Percentiles rank a stretch among this genome's conserved stretches.
Conservation (phyloP, 1,140 invertebrate species). For the Drosophila equinoxialis region DNA sequence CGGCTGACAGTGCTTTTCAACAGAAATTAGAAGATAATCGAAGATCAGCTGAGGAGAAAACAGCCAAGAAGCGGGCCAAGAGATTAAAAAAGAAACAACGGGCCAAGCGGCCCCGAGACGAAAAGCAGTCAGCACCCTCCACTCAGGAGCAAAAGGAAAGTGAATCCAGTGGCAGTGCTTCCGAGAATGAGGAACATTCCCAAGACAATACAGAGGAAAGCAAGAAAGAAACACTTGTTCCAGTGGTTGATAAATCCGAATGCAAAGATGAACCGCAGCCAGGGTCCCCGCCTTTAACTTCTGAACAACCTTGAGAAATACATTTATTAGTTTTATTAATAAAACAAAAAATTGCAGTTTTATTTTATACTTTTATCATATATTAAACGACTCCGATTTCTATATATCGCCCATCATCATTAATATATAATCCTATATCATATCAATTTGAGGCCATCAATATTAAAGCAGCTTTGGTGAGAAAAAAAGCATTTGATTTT, state of each 20-base stretch:
- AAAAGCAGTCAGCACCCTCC: constrained; percentile 26
- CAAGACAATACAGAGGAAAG: neutral
- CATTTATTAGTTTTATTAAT: constrained; percentile 47
- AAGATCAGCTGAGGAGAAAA: constrained; percentile 89
- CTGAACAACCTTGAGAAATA: constrained; percentile 16
- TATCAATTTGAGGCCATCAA: constrained; percentile 51
- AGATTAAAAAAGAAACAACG: constrained; percentile 90
- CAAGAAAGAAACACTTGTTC: neutral
- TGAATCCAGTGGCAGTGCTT: constrained; percentile 44
- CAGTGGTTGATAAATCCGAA: neutral
- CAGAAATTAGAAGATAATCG: constrained; percentile 92
- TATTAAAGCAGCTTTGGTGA: constrained; percentile 73
- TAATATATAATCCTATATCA: neutral
- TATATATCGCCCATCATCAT: constrained; percentile 43
- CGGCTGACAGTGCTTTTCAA: constrained; percentile 92
- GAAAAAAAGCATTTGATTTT: constrained; percentile 49
- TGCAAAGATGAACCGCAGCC: neutral
- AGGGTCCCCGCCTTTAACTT: neutral
- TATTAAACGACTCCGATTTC: constrained; percentile 50
- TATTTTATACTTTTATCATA: constrained; percentile 52
- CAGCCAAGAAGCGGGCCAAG: constrained; percentile 93
- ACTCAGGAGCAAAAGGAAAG: constrained; percentile 11
- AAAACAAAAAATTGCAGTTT: constrained; percentile 59
- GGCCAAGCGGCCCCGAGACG: constrained; percentile 49
- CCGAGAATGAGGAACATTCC: constrained; percentile 1